These are phyloP conservation scores for Podarcis lilfordi DNA, from an alignment of 2,797 vertebrate genomes.

Conservation along the genomic window DNA sequence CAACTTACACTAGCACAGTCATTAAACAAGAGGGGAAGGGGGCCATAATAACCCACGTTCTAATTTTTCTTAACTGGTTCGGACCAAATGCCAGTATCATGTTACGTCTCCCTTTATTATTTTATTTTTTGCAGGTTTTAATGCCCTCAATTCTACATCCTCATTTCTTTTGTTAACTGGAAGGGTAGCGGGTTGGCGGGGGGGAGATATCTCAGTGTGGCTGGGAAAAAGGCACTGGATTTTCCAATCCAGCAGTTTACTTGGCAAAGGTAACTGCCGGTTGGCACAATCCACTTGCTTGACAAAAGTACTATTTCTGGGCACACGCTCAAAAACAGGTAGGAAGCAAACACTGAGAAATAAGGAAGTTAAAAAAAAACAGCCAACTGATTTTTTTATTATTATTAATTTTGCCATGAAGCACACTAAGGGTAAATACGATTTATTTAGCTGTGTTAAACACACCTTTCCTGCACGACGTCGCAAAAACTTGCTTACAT, in stretches of 20 bases:
- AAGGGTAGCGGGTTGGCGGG: background rate
- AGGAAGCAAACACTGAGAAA: slow-evolving; percentile 87
- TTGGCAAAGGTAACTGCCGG: slow-evolving; percentile 81
- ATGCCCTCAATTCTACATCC: slow-evolving; percentile 68
- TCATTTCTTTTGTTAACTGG: slow-evolving; percentile 42
- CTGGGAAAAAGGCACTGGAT: slow-evolving; percentile 78
- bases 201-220: slow-evolving; percentile 68
- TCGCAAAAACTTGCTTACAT: slow-evolving; percentile 75
- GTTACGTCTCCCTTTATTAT: slow-evolving; percentile 19
- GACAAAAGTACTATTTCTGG: slow-evolving; percentile 89
- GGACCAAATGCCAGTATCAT: slow-evolving; percentile 50
- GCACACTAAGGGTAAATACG: slow-evolving; percentile 84
- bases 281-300: slow-evolving; percentile 82
- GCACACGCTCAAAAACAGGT: slow-evolving; percentile 87
- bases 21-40: slow-evolving; percentile 26
- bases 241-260: slow-evolving; percentile 82
- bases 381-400: slow-evolving; percentile 78
- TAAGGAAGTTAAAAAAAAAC: slow-evolving; percentile 81
- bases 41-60: slow-evolving; percentile 55
- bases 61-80: slow-evolving; percentile 43
- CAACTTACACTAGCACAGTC: slow-evolving; percentile 48
- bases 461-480: slow-evolving; percentile 71
- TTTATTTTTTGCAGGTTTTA: slow-evolving; percentile 49
- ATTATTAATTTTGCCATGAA: slow-evolving; percentile 70
- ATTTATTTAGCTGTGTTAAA: slow-evolving; percentile 84